Conservation (phyloP, 2,888 invertebrate species). For the Drosophila meridiana region DNA sequence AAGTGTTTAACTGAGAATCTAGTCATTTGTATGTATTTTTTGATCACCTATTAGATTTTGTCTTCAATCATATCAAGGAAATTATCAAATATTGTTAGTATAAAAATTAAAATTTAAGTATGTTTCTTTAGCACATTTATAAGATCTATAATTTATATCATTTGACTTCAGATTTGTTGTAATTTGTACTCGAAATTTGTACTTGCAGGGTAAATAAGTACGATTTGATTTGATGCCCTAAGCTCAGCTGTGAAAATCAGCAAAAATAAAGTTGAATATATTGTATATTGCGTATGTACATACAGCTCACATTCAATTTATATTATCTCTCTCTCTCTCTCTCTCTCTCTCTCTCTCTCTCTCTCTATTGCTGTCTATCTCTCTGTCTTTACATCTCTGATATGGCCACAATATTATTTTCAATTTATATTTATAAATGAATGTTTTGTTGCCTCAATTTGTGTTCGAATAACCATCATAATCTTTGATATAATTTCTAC, state of each 20-base stretch:
- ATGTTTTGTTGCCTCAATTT: slow-evolving; percentile 32
- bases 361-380: not conserved
- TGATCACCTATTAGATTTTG: too few species aligned
- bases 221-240: not conserved
- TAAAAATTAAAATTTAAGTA: not conserved
- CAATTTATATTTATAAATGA: slow-evolving; percentile 75
- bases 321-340: slow-evolving; percentile 9
- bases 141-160: not conserved
- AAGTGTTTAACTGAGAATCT: too few species aligned
- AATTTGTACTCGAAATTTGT: not conserved
- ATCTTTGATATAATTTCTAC: slow-evolving; percentile 75
- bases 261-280: slow-evolving; percentile 2
- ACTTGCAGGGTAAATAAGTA: slow-evolving; percentile 1
- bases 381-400: not conserved
- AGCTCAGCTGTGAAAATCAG: slow-evolving; percentile 7
- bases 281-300: not conserved
- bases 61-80: not conserved
- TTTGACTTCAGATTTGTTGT: not conserved
- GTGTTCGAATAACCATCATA: slow-evolving; percentile 68
- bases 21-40: too few species aligned
- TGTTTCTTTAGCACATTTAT: not conserved
- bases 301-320: slow-evolving; percentile 5
- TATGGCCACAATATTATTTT: slow-evolving; percentile 61
- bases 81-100: not conserved
- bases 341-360: not conserved